phyloP scores from a whole-genome alignment of 2,113 vertebrate species.

The Scopus umbretta region DNA sequence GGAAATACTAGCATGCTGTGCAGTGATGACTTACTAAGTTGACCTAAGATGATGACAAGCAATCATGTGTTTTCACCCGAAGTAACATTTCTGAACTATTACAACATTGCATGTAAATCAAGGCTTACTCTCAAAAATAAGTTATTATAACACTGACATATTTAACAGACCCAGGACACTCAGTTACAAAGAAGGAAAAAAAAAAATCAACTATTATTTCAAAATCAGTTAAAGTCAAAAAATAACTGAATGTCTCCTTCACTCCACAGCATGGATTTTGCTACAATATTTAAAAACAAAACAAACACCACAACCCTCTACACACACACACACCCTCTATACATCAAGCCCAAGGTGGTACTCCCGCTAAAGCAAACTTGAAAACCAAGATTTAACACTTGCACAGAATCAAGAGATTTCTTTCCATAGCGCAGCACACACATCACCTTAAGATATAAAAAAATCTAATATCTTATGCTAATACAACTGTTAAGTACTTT shows the following conservation, averaged over 20 bases:
- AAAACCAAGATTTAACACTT: not conserved
- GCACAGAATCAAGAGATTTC: not conserved
- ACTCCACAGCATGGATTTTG: not conserved
- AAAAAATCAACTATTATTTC: not conserved
- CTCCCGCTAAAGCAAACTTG: not conserved
- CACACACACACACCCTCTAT: not conserved
- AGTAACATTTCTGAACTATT: not conserved
- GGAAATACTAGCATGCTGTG: not conserved
- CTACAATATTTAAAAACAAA: not conserved
- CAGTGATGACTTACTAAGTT: not conserved
- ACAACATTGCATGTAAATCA: not conserved
- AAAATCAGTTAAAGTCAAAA: not conserved
- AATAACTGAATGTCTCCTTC: not conserved
- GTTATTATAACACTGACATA: rapidly evolving
- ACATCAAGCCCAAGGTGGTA: not conserved
- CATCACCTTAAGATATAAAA: not conserved
- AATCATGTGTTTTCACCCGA: not conserved
- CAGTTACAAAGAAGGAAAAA: not conserved
- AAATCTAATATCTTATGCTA: not conserved
- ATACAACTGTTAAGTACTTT: not conserved
- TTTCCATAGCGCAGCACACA: not conserved
- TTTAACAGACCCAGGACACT: not conserved
- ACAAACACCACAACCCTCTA: not conserved
- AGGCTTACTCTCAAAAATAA: not conserved
- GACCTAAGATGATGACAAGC: not conserved